Base-by-base conservation (phyloP, 2,797 vertebrate genomes). In the Smutsia gigantea region DNA sequence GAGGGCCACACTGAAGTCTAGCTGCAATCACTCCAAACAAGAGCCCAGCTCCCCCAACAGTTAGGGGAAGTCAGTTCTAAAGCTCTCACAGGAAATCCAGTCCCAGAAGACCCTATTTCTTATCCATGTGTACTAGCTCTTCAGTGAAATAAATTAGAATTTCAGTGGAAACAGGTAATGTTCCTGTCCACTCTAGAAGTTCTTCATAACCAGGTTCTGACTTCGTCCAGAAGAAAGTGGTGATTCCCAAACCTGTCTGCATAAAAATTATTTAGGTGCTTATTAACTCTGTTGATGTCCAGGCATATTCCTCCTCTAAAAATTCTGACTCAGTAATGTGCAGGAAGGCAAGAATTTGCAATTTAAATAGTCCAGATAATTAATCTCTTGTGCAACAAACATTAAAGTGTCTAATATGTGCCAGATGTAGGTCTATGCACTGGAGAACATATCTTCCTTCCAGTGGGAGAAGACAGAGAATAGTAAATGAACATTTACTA, bases 91-190 rank as follows among this genome's bases (percentile, higher is more conserved):
- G 34, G 18, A 90, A 78, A 83, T 29, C 1, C 2, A 25, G 49
- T 37, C 59, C 7, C 25, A n/a, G 31, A 51, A 87, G 46, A 93
- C 29, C 39, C 1, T 3, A 39, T 49, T 29, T 53, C 55, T 34
- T n/a, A 37, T 19, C 31, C 27, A 75, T 12, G 88, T 29, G 25
- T 25, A 53, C n/a, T 14, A 75, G 21, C 25, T 68, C 55, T 27
- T 59, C 34, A 84, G 12, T 63, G 42, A 94, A 59, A 37, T 68
- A 51, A 87, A 78, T 66, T 42, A 87, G 37, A 96, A 94, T 82
- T 83, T 34, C 42, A 77, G 75, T 19, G 29, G 51, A 53, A 83
- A 55, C 23, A 51, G 29, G 61, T 51, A 37, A 82, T 61, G n/a
- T 15, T 6, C 29, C 53, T 77, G 2, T 18, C 0, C 5, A 63